Conservation (phyloP, 2,113 vertebrate genomes). For the Calyptommatus sinebrachiatus region DNA sequence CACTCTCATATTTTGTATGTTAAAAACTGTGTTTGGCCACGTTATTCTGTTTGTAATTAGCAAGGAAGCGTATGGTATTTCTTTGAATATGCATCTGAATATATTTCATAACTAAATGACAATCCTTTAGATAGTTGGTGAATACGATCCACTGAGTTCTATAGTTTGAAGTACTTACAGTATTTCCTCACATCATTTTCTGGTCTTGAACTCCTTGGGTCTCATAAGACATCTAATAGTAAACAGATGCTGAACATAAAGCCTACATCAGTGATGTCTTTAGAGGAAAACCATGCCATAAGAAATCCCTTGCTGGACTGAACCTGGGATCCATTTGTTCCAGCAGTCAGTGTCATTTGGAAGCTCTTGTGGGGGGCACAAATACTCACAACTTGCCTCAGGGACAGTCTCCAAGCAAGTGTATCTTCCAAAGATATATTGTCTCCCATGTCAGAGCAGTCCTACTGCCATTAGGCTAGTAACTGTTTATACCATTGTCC, state of each 20-base stretch:
- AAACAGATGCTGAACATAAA: neutral
- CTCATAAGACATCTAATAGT: constrained; percentile 4
- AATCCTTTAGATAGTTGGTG: neutral
- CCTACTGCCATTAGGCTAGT: too few relatives aligned
- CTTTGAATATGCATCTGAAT: neutral
- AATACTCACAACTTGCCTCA: too few relatives aligned
- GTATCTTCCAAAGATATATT: too few relatives aligned
- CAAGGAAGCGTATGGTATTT: neutral
- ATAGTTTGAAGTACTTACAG: neutral
- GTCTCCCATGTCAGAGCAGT: too few relatives aligned
- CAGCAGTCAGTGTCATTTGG: too few relatives aligned
- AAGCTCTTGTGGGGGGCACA: too few relatives aligned
- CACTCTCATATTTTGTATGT: too few relatives aligned
- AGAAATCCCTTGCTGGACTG: too few relatives aligned
- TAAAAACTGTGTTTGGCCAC: neutral
- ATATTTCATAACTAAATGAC: neutral
- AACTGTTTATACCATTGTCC: too few relatives aligned
- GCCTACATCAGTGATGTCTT: neutral
- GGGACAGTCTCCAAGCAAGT: too few relatives aligned
- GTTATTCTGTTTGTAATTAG: neutral
- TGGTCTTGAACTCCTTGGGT: constrained; percentile 3
- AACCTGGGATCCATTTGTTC: too few relatives aligned
- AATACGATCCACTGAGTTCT: neutral
- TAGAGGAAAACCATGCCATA: neutral
- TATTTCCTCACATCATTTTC: neutral